These are phyloP conservation scores for Vidua macroura DNA, from an alignment of 2,113 vertebrate genomes.

Conservation along the genomic window DNA sequence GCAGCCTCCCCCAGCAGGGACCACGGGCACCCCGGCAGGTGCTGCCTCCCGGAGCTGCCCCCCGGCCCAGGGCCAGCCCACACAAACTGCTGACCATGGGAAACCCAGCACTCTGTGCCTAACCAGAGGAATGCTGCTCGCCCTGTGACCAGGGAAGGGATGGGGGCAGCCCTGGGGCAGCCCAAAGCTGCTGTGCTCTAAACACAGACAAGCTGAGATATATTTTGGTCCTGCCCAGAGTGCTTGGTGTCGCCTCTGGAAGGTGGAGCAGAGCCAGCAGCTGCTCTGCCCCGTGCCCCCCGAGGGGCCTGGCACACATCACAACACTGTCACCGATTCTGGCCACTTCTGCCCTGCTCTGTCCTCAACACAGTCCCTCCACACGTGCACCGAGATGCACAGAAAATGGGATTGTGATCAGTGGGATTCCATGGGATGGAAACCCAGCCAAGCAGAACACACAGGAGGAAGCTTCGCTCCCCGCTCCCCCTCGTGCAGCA, in stretches of 20 bases:
- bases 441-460: not conserved
- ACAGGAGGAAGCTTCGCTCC: not conserved
- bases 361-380: rapidly evolving
- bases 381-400: rapidly evolving
- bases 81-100: rapidly evolving
- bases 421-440: not conserved
- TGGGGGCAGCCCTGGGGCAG: not conserved
- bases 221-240: not conserved
- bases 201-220: not conserved
- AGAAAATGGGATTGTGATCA: not conserved
- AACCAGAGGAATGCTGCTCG: rapidly evolving
- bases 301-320: rapidly evolving
- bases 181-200: not conserved
- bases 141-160: too few relatives aligned
- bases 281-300: not conserved
- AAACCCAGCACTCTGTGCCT: not conserved
- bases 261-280: not conserved
- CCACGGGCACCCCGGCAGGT: not conserved
- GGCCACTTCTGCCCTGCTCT: rapidly evolving
- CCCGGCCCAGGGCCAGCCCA: rapidly evolving
- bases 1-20: not conserved
- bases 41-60: not conserved
- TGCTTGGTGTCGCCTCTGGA: not conserved
- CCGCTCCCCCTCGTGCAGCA: not conserved
- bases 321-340: rapidly evolving